Base-by-base conservation (phyloP, 2,797 vertebrate species). In the Glossophaga mutica region DNA sequence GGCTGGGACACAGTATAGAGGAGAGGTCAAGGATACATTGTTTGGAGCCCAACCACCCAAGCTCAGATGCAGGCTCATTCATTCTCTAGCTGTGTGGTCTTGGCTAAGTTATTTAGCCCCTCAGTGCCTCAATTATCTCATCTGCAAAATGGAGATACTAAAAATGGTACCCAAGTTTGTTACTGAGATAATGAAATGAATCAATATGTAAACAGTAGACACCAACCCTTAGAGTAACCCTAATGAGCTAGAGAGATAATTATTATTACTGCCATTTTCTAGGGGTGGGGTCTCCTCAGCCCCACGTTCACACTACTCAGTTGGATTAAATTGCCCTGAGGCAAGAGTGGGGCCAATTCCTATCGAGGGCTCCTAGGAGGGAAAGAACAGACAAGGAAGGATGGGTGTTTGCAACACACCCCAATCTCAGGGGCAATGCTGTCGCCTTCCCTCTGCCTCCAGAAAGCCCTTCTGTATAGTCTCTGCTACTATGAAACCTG, bases 321-420 rank as follows among this genome's bases (percentile, higher is more conserved):
- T 12, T 71, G 19, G 11, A 19, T 21, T 57, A n/a, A 85, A 73
- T 24, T 15, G 37, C 34, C 89, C 21, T 18, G 26, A 87, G 59
- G n/a, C 24, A 68, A 34, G 16, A 68, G 10, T 22, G 34, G 59
- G 46, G 52, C 46, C 14, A 24, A 16, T 89, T 67, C 57, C 74
- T n/a, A 5, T 0, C 6, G 11, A 21, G 14, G 8, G 12, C 16
- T 79, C 21, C 11, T 0, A 32, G 6, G 9, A 62, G 52, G 50
- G 14, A 29, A 55, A 91, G 70, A 74, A 32, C 0, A 74, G 55
- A 32, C 34, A 59, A 50, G 42, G 46, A 48, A 22, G 39, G 65
- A 12, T 32, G 10, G 12, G 3, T n/a, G 6, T 81, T 77, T 77
- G 34, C 76, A 81, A 22, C 18, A 50, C 0, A 5, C 44, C 57